A percentile compares a stretch with the other conserved stretches of the same genome.
Conservation (phyloP, 2,113 vertebrate genomes). For the Chaenocephalus aceratus region DNA sequence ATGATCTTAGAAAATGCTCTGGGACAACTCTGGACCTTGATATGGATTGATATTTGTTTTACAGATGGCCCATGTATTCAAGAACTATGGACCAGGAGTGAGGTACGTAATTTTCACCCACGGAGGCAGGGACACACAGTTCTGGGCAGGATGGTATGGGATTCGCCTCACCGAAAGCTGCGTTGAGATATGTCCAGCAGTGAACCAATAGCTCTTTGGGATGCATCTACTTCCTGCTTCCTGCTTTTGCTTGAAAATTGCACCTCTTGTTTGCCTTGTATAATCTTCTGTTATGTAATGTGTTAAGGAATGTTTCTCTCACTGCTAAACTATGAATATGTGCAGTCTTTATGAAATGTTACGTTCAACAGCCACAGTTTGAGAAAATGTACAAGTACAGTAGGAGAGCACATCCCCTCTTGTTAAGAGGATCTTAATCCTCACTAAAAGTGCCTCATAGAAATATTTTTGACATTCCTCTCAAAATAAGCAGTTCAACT, state of each 20-base stretch:
- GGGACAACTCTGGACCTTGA: not conserved
- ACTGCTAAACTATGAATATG: no score
- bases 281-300: not conserved
- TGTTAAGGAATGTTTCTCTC: no score
- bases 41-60: slow-evolving; percentile 33
- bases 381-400: no score
- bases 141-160: slow-evolving; percentile 94
- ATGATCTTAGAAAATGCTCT: not conserved
- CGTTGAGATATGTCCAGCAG: slow-evolving; percentile 82
- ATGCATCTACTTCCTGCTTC: not conserved
- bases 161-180: slow-evolving; percentile 92
- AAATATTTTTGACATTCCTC: no score
- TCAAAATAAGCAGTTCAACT: no score
- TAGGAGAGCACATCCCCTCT: no score
- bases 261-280: not conserved
- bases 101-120: slow-evolving; percentile 89
- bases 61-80: slow-evolving; percentile 91
- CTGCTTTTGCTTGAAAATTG: slow-evolving; percentile 17
- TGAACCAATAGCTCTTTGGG: slow-evolving; percentile 12
- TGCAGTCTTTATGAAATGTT: no score
- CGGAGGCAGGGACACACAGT: slow-evolving; percentile 90
- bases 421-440: no score
- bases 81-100: slow-evolving; percentile 88
- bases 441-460: no score
- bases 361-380: no score